Conservation (phyloP, 2,113 vertebrate genomes). For the Centrocercus urophasianus region DNA sequence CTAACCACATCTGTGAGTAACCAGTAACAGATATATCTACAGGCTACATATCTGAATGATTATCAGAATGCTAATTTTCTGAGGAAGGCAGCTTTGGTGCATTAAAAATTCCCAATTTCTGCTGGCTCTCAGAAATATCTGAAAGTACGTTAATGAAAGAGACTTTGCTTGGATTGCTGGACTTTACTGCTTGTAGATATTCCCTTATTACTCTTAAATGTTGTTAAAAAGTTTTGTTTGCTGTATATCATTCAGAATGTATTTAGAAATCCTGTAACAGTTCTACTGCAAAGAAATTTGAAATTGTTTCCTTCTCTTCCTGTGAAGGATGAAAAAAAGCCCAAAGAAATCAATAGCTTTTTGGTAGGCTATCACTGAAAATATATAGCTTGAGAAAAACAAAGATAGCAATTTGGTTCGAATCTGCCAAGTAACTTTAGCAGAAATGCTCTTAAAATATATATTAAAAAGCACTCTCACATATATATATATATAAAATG, state of each 20-base stretch:
- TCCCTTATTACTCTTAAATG: neutral
- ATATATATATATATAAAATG: neutral
- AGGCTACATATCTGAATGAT: neutral
- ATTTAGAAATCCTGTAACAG: neutral
- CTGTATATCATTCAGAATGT: neutral
- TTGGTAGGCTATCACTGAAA: neutral
- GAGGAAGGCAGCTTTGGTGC: neutral
- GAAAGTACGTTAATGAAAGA: neutral
- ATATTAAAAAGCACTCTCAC: neutral
- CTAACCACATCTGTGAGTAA: neutral
- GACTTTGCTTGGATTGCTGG: neutral
- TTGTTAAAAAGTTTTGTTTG: neutral
- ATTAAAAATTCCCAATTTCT: neutral
- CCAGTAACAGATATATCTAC: neutral
- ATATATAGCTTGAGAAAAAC: neutral
- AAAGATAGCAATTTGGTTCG: neutral
- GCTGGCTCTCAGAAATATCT: neutral
- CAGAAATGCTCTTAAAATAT: neutral
- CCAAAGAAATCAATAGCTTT: neutral
- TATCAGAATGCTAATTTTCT: neutral
- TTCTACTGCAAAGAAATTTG: neutral
- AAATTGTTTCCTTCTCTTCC: neutral
- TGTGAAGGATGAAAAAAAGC: neutral
- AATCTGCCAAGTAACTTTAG: neutral
- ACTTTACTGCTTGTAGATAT: neutral